Evolutionary conservation across 1,140 invertebrate species (phyloP).

Genomic region (Apolygus lucorum): DNA sequence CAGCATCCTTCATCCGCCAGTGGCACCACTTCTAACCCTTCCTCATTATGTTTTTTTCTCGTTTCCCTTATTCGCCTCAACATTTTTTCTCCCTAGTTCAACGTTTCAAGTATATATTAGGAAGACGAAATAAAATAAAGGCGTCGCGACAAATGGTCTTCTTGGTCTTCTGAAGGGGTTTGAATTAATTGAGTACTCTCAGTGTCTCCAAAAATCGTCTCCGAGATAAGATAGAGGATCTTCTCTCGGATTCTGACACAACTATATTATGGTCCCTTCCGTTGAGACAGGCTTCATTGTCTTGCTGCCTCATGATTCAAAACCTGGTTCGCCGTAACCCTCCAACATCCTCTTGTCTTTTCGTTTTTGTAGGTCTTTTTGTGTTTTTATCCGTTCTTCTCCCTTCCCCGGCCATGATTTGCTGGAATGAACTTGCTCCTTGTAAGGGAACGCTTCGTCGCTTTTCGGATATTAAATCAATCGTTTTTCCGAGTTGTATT

Average conservation of each 20-base stretch:
- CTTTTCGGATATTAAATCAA: background rate
- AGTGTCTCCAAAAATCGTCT: background rate
- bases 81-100: too few species aligned
- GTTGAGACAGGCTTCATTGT: background rate
- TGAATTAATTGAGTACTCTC: background rate
- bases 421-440: background rate
- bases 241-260: background rate
- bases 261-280: background rate
- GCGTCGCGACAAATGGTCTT: background rate
- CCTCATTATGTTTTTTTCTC: too few species aligned
- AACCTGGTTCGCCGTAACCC: background rate
- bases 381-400: background rate
- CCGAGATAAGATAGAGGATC: background rate
- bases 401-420: background rate
- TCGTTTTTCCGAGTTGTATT: background rate
- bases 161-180: background rate
- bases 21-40: too few species aligned
- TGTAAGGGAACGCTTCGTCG: background rate
- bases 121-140: too few species aligned
- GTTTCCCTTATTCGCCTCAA: too few species aligned
- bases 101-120: too few species aligned
- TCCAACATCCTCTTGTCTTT: background rate
- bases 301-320: background rate
- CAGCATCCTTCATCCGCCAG: too few species aligned
- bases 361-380: background rate